phyloP scores from a whole-genome alignment of 2,113 vertebrate species.

The Okapia johnstoni region DNA sequence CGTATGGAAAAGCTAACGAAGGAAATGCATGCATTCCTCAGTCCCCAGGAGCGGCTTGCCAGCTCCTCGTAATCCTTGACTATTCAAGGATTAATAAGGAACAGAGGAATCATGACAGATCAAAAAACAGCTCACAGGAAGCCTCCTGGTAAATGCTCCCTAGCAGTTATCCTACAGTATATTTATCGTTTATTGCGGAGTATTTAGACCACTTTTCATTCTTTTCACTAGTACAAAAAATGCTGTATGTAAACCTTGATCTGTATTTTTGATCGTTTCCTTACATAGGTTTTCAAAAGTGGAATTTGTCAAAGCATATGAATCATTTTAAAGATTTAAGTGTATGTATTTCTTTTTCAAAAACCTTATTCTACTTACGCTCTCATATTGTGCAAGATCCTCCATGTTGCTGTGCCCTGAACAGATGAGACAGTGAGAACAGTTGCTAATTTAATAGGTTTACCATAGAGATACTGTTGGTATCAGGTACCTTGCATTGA shows the following conservation, averaged over 20 bases:
- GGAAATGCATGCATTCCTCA: no score
- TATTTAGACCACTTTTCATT: background rate
- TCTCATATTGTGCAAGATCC: background rate
- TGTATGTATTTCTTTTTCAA: background rate
- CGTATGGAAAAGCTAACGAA: no score
- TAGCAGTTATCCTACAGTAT: background rate
- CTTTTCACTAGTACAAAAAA: background rate
- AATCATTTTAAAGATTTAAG: conserved; percentile 16
- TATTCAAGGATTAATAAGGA: no score
- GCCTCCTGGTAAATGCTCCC: no score
- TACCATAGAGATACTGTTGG: background rate
- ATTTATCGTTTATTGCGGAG: background rate
- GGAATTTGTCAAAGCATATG: background rate
- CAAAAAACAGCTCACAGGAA: no score
- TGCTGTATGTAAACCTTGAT: background rate
- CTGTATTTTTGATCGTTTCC: background rate
- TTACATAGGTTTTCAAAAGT: conserved; percentile 25
- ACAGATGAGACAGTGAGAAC: background rate
- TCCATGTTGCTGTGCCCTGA: background rate
- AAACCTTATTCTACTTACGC: background rate
- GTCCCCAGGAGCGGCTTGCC: no score
- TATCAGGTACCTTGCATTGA: background rate
- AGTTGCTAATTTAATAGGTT: background rate
- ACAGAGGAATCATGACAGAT: no score
- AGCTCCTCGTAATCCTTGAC: no score